Percentiles rank a stretch among this genome's conserved stretches.
These are phyloP conservation scores for Ecliptopera silaceata DNA, from an alignment of 2,888 invertebrate genomes.

Conservation along the genomic window DNA sequence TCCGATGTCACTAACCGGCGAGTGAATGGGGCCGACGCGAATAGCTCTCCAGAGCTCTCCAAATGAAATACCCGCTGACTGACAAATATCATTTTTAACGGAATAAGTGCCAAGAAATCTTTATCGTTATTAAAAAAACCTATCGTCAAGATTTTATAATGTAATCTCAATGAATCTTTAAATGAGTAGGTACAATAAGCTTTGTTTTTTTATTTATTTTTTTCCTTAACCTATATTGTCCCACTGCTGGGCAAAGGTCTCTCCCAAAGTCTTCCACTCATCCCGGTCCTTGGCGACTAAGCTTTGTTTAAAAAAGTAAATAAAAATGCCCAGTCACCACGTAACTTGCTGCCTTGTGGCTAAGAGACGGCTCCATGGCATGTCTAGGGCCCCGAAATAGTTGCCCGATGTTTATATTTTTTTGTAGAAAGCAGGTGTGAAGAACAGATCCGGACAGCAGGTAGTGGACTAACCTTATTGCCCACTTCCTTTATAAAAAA, in stretches of 20 bases:
- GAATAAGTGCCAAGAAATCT: constrained; percentile 31
- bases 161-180: not conserved
- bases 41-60: constrained; percentile 43
- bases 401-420: constrained; percentile 63
- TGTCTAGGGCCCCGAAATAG: constrained; percentile 62
- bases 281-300: no score
- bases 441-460: constrained; percentile 53
- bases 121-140: constrained; percentile 26
- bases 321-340: constrained; percentile 36
- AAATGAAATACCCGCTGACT: constrained; percentile 26
- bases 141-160: not conserved
- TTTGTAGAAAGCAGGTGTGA: constrained; percentile 74
- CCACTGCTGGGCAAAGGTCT: no score
- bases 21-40: constrained; percentile 69
- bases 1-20: constrained; percentile 69
- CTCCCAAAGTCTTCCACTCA: no score
- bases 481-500: constrained; percentile 71
- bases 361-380: constrained; percentile 30
- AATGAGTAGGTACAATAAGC: no score
- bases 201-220: no score
- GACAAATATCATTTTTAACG: constrained; percentile 29
- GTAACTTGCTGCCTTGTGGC: constrained; percentile 61
- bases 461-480: constrained; percentile 66
- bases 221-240: no score
- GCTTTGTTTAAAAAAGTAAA: constrained; percentile 6